Percentiles rank a stretch among this genome's conserved stretches.
Conservation (phyloP, 53 echinoderm and acorn worm genomes). For the Stichopus horrens region DNA sequence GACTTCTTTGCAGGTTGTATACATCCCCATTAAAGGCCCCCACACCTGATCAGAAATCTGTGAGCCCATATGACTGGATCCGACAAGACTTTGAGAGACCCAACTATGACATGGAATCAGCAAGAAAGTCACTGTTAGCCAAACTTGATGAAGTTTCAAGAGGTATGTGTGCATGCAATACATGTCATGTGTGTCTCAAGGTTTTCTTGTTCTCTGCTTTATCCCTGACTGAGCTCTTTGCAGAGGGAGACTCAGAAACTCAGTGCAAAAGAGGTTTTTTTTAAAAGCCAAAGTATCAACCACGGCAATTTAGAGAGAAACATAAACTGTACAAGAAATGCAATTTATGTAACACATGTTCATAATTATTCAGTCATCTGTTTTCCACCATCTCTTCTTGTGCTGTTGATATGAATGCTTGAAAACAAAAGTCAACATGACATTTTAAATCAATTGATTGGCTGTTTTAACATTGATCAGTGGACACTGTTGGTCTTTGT, state of each 20-base stretch:
- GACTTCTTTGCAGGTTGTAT: conserved; percentile 73
- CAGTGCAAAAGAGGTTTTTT: too few species aligned
- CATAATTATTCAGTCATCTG: too few species aligned
- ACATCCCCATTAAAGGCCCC: conserved; percentile 80
- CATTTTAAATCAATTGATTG: too few species aligned
- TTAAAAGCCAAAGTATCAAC: too few species aligned
- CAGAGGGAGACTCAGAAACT: neutral
- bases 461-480: too few species aligned
- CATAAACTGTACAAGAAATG: neutral
- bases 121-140: conserved; percentile 84
- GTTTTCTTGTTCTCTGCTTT: neutral
- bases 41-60: conserved; percentile 82
- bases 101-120: conserved; percentile 83
- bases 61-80: conserved; percentile 92
- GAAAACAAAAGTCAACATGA: too few species aligned
- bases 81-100: conserved; percentile 94
- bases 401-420: too few species aligned
- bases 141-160: conserved; percentile 95
- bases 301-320: neutral
- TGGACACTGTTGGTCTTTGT: too few species aligned
- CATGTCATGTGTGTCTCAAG: neutral
- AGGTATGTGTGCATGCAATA: conserved; percentile 56
- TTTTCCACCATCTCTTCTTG: too few species aligned
- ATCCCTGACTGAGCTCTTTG: too few species aligned
- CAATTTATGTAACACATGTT: too few species aligned